Conservation (phyloP, 2,888 invertebrate species). For the Didymodactylos carnosus region DNA sequence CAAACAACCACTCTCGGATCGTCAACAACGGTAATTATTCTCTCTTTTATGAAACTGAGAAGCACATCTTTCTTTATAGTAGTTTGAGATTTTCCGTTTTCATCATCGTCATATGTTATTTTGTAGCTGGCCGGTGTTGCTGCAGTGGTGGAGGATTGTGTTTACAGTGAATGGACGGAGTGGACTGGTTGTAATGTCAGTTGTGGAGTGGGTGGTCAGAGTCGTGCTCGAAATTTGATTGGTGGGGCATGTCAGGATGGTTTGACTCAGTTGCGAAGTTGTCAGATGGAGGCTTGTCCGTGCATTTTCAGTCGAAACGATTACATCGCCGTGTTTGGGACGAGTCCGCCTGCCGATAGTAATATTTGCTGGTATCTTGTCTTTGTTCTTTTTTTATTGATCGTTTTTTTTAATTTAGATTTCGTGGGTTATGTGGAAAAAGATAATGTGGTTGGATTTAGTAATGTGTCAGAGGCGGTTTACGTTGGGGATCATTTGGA, state of each 20-base stretch:
- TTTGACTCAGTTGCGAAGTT: background rate
- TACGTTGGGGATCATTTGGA: background rate
- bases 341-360: background rate
- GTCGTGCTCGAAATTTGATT: background rate
- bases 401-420: background rate
- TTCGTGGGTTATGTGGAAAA: background rate
- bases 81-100: no score
- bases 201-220: conserved; percentile 21
- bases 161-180: conserved; percentile 28
- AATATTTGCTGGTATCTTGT: background rate
- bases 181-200: conserved; percentile 29
- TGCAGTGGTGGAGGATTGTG: no score
- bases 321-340: background rate
- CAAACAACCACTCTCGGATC: no score
- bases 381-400: background rate
- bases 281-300: background rate
- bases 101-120: no score
- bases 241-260: background rate
- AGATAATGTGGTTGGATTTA: background rate
- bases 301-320: background rate
- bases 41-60: no score
- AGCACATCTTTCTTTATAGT: no score
- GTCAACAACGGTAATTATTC: no score
- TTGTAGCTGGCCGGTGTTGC: no score
- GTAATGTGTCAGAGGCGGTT: background rate